A percentile compares a stretch with the other conserved stretches of the same genome.
Evolutionary conservation across 1,140 invertebrate genomes (phyloP).

Genomic region (Nymphalis io): DNA sequence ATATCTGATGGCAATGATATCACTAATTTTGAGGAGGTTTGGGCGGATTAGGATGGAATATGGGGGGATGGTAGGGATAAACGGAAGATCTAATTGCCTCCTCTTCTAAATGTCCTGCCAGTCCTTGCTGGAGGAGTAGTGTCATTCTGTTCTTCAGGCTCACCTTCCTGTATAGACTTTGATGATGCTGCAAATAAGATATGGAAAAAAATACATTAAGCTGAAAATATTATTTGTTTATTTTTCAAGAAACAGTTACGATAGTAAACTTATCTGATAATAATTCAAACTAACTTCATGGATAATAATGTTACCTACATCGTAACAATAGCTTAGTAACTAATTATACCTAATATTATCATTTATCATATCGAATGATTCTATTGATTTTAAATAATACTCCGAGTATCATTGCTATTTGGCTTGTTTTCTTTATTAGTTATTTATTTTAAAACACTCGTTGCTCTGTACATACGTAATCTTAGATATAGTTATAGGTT

Average conservation of each 20-base stretch:
- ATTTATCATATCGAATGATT: too few relatives aligned
- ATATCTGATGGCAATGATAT: slow-evolving; percentile 37
- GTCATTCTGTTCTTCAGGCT: slow-evolving; percentile 60
- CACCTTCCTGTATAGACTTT: slow-evolving; percentile 53
- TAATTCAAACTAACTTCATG: too few relatives aligned
- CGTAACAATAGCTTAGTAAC: too few relatives aligned
- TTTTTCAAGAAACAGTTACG: too few relatives aligned
- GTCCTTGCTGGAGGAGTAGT: slow-evolving; percentile 52
- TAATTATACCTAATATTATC: too few relatives aligned
- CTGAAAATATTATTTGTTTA: too few relatives aligned
- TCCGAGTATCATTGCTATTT: too few relatives aligned
- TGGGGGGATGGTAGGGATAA: slow-evolving; percentile 15
- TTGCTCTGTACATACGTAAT: background rate
- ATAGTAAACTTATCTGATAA: too few relatives aligned
- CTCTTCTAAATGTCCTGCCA: slow-evolving; percentile 59
- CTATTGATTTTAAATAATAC: too few relatives aligned
- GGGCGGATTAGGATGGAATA: slow-evolving; percentile 28
- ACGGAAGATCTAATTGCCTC: slow-evolving; percentile 51
- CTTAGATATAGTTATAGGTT: background rate
- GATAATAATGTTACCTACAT: too few relatives aligned
- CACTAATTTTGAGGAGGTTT: slow-evolving; percentile 19
- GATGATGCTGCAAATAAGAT: slow-evolving; percentile 46
- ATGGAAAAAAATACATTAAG: background rate
- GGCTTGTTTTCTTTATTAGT: too few relatives aligned
- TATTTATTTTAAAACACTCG: background rate